These are phyloP conservation scores for Sylvicola fuscatus DNA, from an alignment of 2,888 invertebrate genomes.

Conservation along the genomic window DNA sequence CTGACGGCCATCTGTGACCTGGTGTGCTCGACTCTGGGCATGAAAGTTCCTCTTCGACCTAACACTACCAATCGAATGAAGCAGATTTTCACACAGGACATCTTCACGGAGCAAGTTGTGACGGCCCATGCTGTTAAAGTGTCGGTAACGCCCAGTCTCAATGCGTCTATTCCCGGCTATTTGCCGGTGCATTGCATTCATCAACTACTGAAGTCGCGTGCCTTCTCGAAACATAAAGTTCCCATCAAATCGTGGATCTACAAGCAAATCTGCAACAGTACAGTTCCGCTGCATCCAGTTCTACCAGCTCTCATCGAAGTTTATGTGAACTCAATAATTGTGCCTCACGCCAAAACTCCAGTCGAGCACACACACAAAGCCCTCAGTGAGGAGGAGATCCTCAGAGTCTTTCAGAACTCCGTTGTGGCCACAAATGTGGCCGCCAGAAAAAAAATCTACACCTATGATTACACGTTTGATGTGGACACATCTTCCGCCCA, in stretches of 20 bases:
- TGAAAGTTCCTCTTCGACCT: conserved; percentile 74
- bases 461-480: conserved; percentile 6
- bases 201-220: conserved; percentile 79
- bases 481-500: conserved; percentile 3
- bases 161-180: conserved; percentile 75
- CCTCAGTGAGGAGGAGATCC: conserved; percentile 73
- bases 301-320: conserved; percentile 85
- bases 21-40: conserved; percentile 82
- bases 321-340: conserved; percentile 79
- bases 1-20: conserved; percentile 81
- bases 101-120: conserved; percentile 93
- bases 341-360: conserved; percentile 39
- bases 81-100: conserved; percentile 87
- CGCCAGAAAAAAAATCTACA: conserved; percentile 23
- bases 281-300: conserved; percentile 82
- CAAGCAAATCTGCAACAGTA: conserved; percentile 72
- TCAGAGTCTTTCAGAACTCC: conserved; percentile 60
- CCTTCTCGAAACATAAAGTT: conserved; percentile 90
- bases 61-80: conserved; percentile 78
- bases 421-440: conserved; percentile 56
- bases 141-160: conserved; percentile 76
- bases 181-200: conserved; percentile 93
- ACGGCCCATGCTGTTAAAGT: conserved; percentile 92
- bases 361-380: conserved; percentile 78
- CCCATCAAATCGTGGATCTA: conserved; percentile 96